Evolutionary conservation across 2,797 vertebrate species (phyloP).

Genomic region (Pterois miles): DNA sequence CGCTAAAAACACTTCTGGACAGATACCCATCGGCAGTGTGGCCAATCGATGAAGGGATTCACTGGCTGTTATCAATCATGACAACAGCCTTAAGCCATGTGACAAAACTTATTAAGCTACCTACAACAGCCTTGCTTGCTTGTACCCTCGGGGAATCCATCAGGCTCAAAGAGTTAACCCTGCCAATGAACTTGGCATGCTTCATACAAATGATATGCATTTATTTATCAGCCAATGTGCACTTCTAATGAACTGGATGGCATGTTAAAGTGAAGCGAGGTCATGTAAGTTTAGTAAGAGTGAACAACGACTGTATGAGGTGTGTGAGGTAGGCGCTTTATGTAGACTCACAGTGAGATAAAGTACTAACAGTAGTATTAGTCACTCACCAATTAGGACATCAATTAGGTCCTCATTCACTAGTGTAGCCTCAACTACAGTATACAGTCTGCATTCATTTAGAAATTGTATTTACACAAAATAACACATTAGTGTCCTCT

Average conservation of each 20-base stretch:
- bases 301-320: not conserved
- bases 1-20: constrained; percentile 59
- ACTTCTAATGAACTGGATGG: constrained; percentile 18
- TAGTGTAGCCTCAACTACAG: not conserved
- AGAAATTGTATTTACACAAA: not conserved
- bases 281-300: not conserved
- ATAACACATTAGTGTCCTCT: not conserved
- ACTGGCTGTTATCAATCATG: constrained; percentile 78
- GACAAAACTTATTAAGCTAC: constrained; percentile 74
- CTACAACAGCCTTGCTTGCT: constrained; percentile 46
- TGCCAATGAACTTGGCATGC: constrained; percentile 42
- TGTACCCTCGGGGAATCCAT: constrained; percentile 54
- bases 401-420: not conserved
- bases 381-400: not conserved
- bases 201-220: constrained; percentile 43
- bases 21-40: constrained; percentile 59
- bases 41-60: constrained; percentile 74
- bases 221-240: constrained; percentile 36
- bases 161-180: constrained; percentile 62
- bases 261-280: constrained; percentile 6
- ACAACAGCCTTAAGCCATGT: constrained; percentile 74
- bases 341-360: not conserved
- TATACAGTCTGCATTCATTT: not conserved
- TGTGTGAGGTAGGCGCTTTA: not conserved
- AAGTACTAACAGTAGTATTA: not conserved